Evolutionary conservation across 2,888 invertebrate genomes (phyloP).

Genomic region (Ectemnius cavifrons): DNA sequence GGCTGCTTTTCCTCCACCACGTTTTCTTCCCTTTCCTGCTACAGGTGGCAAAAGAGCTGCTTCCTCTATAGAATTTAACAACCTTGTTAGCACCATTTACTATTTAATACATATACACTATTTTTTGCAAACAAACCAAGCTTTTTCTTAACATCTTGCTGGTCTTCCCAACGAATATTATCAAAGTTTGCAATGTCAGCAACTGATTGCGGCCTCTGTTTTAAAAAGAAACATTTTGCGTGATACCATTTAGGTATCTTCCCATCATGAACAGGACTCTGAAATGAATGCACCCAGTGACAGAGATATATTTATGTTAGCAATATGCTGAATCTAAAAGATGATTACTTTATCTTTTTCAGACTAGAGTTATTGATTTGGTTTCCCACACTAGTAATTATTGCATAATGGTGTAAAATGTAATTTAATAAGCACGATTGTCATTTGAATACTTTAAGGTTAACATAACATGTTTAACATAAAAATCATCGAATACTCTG

Average conservation of each 20-base stretch:
- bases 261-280: conserved; percentile 94
- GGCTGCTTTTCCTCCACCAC: conserved; percentile 66
- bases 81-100: background rate
- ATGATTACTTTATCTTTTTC: no score
- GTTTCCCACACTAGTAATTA: no score
- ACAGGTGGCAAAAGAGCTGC: conserved; percentile 62
- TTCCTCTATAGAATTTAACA: conserved; percentile 46
- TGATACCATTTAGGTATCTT: conserved; percentile 94
- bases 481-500: no score
- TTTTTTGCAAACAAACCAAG: conserved; percentile 80
- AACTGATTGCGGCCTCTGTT: conserved; percentile 85
- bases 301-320: no score
- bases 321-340: no score
- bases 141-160: conserved; percentile 85
- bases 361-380: no score
- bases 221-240: conserved; percentile 90
- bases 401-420: no score
- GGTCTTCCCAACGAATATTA: conserved; percentile 89
- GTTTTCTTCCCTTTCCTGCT: conserved; percentile 80
- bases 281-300: conserved; percentile 63
- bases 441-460: no score
- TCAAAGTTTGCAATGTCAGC: conserved; percentile 91
- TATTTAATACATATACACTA: background rate
- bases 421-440: no score
- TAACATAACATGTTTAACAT: no score